Base-by-base conservation (phyloP, 2,888 invertebrate species). In the Heteromurus nitidus region DNA sequence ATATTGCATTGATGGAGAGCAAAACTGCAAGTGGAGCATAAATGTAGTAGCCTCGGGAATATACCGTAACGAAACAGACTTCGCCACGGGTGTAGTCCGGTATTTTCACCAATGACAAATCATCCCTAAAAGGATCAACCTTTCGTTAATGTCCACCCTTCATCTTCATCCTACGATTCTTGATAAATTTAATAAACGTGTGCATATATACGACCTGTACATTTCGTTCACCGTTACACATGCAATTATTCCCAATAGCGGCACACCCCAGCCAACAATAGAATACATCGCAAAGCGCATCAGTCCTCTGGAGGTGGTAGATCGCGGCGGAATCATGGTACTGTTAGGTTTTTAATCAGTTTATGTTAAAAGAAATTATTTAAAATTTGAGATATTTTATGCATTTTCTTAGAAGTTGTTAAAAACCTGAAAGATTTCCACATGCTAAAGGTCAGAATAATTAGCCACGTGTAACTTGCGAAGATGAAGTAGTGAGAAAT, bases 341-440 rank as follows among this genome's bases (percentile, higher is more conserved):
- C n/a, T n/a, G n/a, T n/a, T n/a, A n/a, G n/a, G n/a, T n/a, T n/a
- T n/a, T n/a, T n/a, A n/a, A n/a, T n/a, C n/a, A n/a, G n/a, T n/a
- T n/a, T n/a, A n/a, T n/a, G n/a, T n/a, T n/a, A n/a, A n/a, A n/a
- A n/a, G n/a, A n/a, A n/a, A n/a, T n/a, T n/a, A n/a, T n/a, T n/a
- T n/a, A n/a, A n/a, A n/a, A n/a, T n/a, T n/a, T n/a, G n/a, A n/a
- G n/a, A n/a, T n/a, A n/a, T n/a, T n/a, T n/a, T n/a, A n/a, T n/a
- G n/a, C n/a, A n/a, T n/a, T n/a, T n/a, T n/a, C n/a, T n/a, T n/a
- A n/a, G n/a, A n/a, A n/a, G n/a, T n/a, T n/a, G n/a, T n/a, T n/a
- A n/a, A n/a, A n/a, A n/a, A 84, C 82, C 82, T 64, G 62, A 85
- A 85, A 18, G 83, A 82, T 5, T 80, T 31, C 73, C 83, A 83